Conservation (phyloP, 1,140 invertebrate species). For the Procambarus virginalis region DNA sequence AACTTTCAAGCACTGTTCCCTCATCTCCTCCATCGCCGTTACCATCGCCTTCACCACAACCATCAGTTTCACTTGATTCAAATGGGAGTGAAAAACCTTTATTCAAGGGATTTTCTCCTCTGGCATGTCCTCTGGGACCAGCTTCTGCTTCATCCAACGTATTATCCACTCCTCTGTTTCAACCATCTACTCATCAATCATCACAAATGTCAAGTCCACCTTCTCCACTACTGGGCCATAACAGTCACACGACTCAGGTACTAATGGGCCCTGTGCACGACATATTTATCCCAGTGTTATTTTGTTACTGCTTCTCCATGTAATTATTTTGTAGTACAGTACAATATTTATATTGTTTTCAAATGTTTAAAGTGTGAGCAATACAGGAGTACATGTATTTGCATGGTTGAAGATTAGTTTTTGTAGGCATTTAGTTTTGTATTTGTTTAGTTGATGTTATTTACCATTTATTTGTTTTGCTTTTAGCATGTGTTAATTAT, state of each 20-base stretch:
- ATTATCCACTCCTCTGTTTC: constrained; percentile 38
- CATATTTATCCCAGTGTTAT: not conserved
- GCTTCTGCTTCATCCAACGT: constrained; percentile 13
- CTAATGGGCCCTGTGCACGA: constrained; percentile 60
- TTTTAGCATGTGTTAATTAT: not conserved
- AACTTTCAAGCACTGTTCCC: not conserved
- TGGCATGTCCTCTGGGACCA: not conserved
- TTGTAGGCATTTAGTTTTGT: not conserved
- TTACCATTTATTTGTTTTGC: not conserved
- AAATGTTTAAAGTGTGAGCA: too few relatives aligned
- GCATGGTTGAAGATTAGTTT: not conserved
- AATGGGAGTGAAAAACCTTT: constrained; percentile 16
- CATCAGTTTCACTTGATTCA: constrained; percentile 13
- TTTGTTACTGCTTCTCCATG: not conserved
- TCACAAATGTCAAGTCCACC: constrained; percentile 35
- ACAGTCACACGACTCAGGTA: constrained; percentile 55
- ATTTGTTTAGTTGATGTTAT: not conserved
- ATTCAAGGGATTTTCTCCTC: not conserved
- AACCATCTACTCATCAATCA: constrained; percentile 31
- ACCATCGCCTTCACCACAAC: constrained; percentile 7
- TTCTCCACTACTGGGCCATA: constrained; percentile 48
- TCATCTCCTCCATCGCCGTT: constrained; percentile 10
- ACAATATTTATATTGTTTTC: too few relatives aligned
- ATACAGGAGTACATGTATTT: not conserved
- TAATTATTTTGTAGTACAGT: not conserved